phyloP scores from a whole-genome alignment of 1,140 invertebrate genomes.

The Cydia splendana region DNA sequence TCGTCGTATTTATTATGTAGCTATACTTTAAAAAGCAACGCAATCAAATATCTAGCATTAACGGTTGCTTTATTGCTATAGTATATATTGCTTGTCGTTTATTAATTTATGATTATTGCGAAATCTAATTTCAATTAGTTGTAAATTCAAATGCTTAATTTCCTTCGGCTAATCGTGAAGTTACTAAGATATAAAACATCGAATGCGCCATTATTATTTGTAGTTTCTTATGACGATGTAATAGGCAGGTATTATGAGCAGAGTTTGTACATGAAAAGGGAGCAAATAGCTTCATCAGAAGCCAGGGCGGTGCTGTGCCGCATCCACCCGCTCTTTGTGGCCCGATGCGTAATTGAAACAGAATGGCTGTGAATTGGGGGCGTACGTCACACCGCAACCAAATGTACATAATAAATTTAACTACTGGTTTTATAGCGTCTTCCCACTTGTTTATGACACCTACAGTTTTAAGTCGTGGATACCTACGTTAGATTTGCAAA shows the following conservation, averaged over 20 bases:
- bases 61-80: conserved; percentile 13
- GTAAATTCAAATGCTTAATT: conserved; percentile 4
- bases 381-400: conserved; percentile 39
- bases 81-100: neutral
- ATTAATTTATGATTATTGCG: conserved; percentile 11
- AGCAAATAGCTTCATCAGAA: conserved; percentile 14
- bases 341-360: conserved; percentile 43
- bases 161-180: neutral
- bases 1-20: conserved; percentile 21
- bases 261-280: neutral
- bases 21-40: neutral
- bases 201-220: conserved; percentile 1
- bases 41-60: conserved; percentile 8
- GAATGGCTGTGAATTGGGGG: conserved; percentile 33
- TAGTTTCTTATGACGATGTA: neutral
- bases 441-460: too few species aligned
- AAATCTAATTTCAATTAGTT: conserved; percentile 11
- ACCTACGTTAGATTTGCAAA: too few species aligned
- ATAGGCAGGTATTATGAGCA: neutral
- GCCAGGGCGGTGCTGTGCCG: conserved; percentile 1
- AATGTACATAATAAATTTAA: neutral
- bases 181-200: conserved; percentile 1
- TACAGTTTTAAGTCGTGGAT: too few species aligned
- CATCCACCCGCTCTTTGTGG: conserved; percentile 36
- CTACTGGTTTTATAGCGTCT: too few species aligned